Conservation (phyloP, 2,797 vertebrate species). For the Enteromius fasciolatus region DNA sequence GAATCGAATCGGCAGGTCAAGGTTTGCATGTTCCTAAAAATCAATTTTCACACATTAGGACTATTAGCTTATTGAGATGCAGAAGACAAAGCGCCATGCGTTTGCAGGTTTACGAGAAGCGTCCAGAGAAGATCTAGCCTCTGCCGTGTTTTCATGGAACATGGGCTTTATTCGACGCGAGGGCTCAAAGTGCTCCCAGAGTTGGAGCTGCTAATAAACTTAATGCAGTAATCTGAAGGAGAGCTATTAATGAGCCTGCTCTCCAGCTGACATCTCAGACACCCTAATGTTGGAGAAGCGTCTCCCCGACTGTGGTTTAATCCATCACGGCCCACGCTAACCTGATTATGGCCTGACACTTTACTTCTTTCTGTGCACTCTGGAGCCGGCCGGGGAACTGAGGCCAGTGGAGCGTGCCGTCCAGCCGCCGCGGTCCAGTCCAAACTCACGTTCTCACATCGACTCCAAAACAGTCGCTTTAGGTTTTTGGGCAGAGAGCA, state of each 20-base stretch:
- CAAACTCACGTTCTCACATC: neutral
- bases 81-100: constrained; percentile 73
- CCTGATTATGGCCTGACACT: constrained; percentile 82
- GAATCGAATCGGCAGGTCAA: constrained; percentile 46
- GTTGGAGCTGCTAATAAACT: constrained; percentile 84
- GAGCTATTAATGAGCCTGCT: constrained; percentile 83
- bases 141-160: constrained; percentile 20
- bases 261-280: constrained; percentile 83
- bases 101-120: constrained; percentile 10
- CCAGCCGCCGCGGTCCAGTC: neutral
- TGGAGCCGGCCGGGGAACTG: constrained; percentile 21
- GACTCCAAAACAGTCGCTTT: neutral
- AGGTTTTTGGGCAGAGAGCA: neutral
- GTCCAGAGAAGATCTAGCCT: neutral
- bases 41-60: constrained; percentile 96
- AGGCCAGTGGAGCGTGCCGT: constrained; percentile 13
- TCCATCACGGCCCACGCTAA: constrained; percentile 82
- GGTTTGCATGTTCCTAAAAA: constrained; percentile 81
- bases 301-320: constrained; percentile 80
- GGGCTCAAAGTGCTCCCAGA: constrained; percentile 78
- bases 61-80: constrained; percentile 88
- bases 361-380: constrained; percentile 75
- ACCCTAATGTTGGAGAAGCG: constrained; percentile 82
- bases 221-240: constrained; percentile 83
- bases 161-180: constrained; percentile 66